A percentile compares a stretch with the other conserved stretches of the same genome.
Evolutionary conservation across 1,140 invertebrate genomes (phyloP).

Genomic region (Mya arenaria): DNA sequence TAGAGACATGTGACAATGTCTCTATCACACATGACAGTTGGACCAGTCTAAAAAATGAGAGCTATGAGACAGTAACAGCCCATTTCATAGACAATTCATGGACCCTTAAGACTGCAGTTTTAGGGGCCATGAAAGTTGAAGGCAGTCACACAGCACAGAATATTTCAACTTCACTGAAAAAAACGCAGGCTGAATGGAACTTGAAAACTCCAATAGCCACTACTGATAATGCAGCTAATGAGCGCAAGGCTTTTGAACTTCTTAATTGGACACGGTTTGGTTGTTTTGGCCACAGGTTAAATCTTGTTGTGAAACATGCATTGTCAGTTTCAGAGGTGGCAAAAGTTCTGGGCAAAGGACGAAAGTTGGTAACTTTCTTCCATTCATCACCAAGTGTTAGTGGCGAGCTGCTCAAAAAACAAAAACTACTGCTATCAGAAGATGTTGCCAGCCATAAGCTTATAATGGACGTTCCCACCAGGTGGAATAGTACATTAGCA

Average conservation of each 20-base stretch:
- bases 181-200: not conserved
- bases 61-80: not conserved
- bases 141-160: not conserved
- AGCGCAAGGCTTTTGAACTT: not conserved
- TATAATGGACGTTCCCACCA: slow-evolving; percentile 30
- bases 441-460: slow-evolving; percentile 7
- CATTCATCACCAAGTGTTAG: slow-evolving; percentile 31
- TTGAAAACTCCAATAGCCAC: not conserved
- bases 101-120: not conserved
- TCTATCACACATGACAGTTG: not conserved
- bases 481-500: slow-evolving; percentile 27
- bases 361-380: slow-evolving; percentile 40
- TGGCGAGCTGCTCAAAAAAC: slow-evolving; percentile 19
- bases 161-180: not conserved
- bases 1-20: not conserved
- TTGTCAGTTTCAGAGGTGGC: not conserved
- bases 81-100: slow-evolving; percentile 6
- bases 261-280: not conserved
- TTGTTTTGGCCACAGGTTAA: slow-evolving; percentile 15
- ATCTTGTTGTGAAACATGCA: slow-evolving; percentile 5
- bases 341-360: slow-evolving; percentile 6
- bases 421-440: not conserved
- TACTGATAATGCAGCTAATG: slow-evolving; percentile 32
- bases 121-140: not conserved
- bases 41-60: not conserved